Conservation (phyloP, 2,888 invertebrate genomes). For the Coremacera marginata region DNA sequence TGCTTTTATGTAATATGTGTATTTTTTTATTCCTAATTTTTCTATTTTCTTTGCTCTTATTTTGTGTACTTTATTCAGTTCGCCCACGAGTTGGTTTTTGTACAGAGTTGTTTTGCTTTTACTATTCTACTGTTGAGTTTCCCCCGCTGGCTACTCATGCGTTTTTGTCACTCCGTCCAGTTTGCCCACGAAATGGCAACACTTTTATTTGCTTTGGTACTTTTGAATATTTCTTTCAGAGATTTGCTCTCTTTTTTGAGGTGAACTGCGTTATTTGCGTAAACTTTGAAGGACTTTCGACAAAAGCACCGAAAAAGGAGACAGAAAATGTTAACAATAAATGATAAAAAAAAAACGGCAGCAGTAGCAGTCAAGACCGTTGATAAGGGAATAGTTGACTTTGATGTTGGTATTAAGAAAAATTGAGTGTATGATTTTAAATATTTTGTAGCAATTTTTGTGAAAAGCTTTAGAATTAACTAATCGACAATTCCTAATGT, state of each 20-base stretch:
- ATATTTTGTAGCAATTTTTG: too few relatives aligned
- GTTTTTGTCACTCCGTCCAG: slow-evolving; percentile 43
- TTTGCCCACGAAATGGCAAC: slow-evolving; percentile 59
- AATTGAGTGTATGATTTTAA: too few relatives aligned
- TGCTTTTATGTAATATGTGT: not conserved
- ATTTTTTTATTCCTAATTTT: not conserved
- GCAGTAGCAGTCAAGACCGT: too few relatives aligned
- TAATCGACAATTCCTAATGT: too few relatives aligned
- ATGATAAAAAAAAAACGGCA: not conserved
- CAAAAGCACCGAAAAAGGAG: slow-evolving; percentile 14
- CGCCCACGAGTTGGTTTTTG: not conserved
- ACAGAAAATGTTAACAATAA: not conserved
- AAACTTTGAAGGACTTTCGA: slow-evolving; percentile 34
- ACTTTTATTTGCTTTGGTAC: slow-evolving; percentile 53
- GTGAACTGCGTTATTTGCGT: slow-evolving; percentile 42
- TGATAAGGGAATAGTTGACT: too few relatives aligned
- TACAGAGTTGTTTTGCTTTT: not conserved
- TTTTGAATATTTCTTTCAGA: slow-evolving; percentile 30
- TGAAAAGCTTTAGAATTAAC: too few relatives aligned
- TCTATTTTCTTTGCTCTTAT: not conserved
- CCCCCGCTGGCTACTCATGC: not conserved
- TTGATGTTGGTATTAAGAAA: too few relatives aligned
- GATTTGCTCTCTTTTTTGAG: slow-evolving; percentile 51
- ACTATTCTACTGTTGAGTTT: too few relatives aligned
- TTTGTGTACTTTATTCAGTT: not conserved